Evolutionary conservation across 2,797 vertebrate species (phyloP).

Genomic region (Eidolon dupreanum): DNA sequence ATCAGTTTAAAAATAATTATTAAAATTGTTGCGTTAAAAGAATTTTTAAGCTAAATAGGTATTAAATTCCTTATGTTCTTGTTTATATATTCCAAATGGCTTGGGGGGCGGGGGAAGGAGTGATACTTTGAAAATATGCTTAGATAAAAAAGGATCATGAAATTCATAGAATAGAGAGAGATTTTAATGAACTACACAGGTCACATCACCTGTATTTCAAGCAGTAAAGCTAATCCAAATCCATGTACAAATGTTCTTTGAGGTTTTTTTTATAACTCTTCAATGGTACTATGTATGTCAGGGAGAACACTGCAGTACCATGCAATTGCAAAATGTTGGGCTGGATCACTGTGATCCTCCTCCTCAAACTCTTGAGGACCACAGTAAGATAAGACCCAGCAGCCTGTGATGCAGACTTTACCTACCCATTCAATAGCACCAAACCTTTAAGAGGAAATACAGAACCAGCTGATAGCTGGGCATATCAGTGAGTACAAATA

Average conservation of each 20-base stretch:
- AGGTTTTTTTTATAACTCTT: neutral
- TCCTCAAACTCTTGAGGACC: neutral
- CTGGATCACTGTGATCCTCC: neutral
- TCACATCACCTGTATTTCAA: conserved; percentile 29
- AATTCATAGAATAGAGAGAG: neutral
- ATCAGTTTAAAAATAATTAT: conserved; percentile 10
- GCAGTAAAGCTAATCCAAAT: neutral
- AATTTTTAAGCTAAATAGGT: neutral
- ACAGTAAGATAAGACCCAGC: neutral
- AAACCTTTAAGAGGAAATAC: neutral
- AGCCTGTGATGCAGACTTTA: neutral
- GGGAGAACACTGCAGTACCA: neutral
- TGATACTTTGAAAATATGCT: conserved; percentile 4
- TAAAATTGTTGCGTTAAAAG: neutral
- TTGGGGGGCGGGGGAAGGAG: neutral
- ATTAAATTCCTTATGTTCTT: conserved; percentile 41
- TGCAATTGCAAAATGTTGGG: neutral
- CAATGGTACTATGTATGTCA: neutral
- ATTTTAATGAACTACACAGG: neutral
- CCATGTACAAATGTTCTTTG: neutral
- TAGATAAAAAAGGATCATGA: conserved; percentile 31
- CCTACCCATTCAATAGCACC: neutral
- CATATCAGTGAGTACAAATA: neutral
- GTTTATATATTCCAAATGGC: conserved; percentile 24
- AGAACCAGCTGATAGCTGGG: neutral